Percentiles rank a stretch among this genome's conserved stretches.
phyloP scores from a whole-genome alignment of 2,113 vertebrate species.

The Damaliscus lunatus region DNA sequence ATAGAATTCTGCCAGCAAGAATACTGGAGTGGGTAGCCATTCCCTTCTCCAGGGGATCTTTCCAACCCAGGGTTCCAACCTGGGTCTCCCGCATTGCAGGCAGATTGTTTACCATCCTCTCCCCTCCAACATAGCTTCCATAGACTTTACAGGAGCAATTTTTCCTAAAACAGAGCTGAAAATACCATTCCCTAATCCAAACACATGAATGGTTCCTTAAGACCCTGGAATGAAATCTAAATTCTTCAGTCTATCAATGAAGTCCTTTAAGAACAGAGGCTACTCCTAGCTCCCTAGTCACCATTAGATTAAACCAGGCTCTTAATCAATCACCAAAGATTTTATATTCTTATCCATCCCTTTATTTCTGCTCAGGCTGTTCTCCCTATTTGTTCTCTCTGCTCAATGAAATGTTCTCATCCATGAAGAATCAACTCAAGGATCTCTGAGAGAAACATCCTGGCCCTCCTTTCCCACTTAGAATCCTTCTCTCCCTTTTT shows the following conservation, averaged over 20 bases:
- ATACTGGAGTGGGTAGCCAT: not conserved
- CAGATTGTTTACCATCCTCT: not conserved
- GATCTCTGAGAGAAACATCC: not conserved
- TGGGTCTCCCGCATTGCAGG: accelerated
- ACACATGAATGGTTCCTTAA: not conserved
- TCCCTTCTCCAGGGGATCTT: not conserved
- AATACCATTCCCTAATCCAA: not conserved
- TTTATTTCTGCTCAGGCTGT: not conserved
- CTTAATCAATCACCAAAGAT: not conserved
- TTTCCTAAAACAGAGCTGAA: not conserved
- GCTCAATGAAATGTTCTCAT: not conserved
- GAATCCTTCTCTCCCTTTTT: not conserved
- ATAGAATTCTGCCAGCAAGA: not conserved
- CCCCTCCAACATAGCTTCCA: not conserved
- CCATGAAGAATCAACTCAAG: not conserved
- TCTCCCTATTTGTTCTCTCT: not conserved
- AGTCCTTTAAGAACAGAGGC: not conserved
- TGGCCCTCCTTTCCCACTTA: not conserved
- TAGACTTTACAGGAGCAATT: not conserved
- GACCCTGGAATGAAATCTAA: not conserved
- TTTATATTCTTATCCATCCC: not conserved
- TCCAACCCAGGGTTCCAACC: not conserved
- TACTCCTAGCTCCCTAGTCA: not conserved
- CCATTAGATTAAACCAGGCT: not conserved
- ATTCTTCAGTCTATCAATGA: not conserved